Evolutionary conservation across 2,797 vertebrate genomes (phyloP).

Genomic region (Thripadectes ignobilis): DNA sequence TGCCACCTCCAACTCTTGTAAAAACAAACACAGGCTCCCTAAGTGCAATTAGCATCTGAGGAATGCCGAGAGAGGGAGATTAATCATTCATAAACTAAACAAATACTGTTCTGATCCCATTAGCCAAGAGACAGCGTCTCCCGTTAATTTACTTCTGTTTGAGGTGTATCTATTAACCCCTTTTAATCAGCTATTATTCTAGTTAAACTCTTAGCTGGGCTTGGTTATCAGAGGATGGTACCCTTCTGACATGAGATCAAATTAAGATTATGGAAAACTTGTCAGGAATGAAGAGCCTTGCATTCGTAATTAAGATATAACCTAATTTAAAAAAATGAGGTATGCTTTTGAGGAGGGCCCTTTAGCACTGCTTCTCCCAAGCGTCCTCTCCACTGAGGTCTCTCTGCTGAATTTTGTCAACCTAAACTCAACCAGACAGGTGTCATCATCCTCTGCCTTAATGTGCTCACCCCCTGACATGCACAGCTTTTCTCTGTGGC

Average conservation of each 20-base stretch:
- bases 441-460: conserved; percentile 18
- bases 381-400: neutral
- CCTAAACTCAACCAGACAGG: conserved; percentile 65
- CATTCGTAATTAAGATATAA: conserved; percentile 41
- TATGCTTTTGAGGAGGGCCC: neutral
- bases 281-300: conserved; percentile 31
- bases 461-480: conserved; percentile 44
- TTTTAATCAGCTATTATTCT: conserved; percentile 66
- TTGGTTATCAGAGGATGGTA: conserved; percentile 45
- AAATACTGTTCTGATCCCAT: conserved; percentile 72
- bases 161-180: conserved; percentile 71
- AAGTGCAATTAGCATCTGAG: conserved; percentile 57
- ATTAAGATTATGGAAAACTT: conserved; percentile 60
- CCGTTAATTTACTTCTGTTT: conserved; percentile 67
- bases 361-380: accelerated
- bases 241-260: conserved; percentile 59
- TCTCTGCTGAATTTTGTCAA: conserved; percentile 46
- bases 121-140: conserved; percentile 38
- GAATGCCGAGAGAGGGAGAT: conserved; percentile 59
- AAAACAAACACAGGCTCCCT: conserved; percentile 57
- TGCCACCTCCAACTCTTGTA: conserved; percentile 38
- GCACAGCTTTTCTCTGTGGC: neutral
- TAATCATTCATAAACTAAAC: conserved; percentile 74
- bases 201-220: conserved; percentile 44
- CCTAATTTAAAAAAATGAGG: conserved; percentile 33